These are phyloP conservation scores for Pygmarrhopalites habei DNA, from an alignment of 1,140 invertebrate species.

Conservation along the genomic window DNA sequence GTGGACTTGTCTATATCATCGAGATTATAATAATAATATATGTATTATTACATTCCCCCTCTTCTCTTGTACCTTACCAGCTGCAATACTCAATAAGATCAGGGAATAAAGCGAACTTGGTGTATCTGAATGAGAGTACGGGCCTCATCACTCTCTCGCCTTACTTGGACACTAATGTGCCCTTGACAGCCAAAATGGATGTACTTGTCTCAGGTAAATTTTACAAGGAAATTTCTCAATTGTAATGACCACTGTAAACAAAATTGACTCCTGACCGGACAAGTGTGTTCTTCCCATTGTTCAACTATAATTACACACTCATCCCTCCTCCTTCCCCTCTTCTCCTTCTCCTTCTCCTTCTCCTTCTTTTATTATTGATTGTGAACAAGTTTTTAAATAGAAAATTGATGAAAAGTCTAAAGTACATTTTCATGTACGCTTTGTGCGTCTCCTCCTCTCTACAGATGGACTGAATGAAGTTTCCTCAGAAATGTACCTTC, in stretches of 20 bases:
- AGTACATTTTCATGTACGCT: too few species aligned
- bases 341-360: too few species aligned
- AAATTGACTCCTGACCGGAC: constrained; percentile 50
- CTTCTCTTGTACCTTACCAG: constrained; percentile 27
- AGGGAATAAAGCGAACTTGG: constrained; percentile 86
- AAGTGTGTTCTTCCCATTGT: not conserved
- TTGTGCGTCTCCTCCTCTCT: not conserved
- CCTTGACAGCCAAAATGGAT: constrained; percentile 86
- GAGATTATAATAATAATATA: too few species aligned
- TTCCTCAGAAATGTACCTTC: constrained; percentile 79
- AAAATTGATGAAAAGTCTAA: too few species aligned
- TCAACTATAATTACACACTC: too few species aligned
- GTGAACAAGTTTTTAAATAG: too few species aligned
- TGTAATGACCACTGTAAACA: constrained; percentile 82
- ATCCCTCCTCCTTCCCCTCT: too few species aligned
- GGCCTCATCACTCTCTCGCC: constrained; percentile 83
- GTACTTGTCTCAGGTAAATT: constrained; percentile 73
- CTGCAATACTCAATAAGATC: constrained; percentile 71
- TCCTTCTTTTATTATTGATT: too few species aligned
- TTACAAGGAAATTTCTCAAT: too few species aligned
- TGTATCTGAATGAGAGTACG: constrained; percentile 71
- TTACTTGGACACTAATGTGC: constrained; percentile 91
- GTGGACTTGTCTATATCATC: too few species aligned
- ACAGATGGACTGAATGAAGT: constrained; percentile 83
- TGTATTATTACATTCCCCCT: too few species aligned